These are phyloP conservation scores for Caerostris darwini DNA, from an alignment of 1,140 invertebrate genomes.

Conservation along the genomic window DNA sequence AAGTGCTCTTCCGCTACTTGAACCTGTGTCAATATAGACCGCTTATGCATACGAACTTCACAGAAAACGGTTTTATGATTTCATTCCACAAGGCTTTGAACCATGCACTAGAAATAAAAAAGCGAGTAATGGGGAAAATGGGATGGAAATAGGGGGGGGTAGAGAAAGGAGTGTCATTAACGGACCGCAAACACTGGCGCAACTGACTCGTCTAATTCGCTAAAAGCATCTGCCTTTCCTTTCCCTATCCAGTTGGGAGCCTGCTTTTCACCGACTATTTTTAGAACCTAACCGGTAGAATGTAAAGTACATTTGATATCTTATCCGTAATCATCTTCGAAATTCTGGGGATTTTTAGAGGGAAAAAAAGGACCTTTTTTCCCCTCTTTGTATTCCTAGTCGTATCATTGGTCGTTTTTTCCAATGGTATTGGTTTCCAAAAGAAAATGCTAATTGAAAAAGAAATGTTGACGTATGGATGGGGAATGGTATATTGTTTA, in stretches of 20 bases:
- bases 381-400: neutral
- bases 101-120: neutral
- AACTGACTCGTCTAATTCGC: conserved; percentile 69
- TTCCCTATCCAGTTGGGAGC: neutral
- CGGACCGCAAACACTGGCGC: conserved; percentile 63
- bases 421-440: too few species aligned
- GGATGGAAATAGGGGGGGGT: neutral
- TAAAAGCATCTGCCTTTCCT: conserved; percentile 64
- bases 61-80: neutral
- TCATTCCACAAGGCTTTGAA: neutral
- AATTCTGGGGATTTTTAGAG: neutral
- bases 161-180: conserved; percentile 55
- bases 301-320: neutral
- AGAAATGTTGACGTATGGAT: too few species aligned
- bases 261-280: neutral
- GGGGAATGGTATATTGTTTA: too few species aligned
- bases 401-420: too few species aligned
- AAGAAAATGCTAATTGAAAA: too few species aligned
- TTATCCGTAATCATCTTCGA: neutral
- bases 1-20: neutral
- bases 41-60: neutral
- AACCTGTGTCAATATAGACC: neutral
- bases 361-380: neutral
- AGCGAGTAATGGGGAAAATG: neutral
- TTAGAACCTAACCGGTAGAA: neutral